Evolutionary conservation across 2,888 invertebrate species (phyloP), one percentile per base, ranked within the genome.

Genomic region (Troglohyphantes excavatus): DNA sequence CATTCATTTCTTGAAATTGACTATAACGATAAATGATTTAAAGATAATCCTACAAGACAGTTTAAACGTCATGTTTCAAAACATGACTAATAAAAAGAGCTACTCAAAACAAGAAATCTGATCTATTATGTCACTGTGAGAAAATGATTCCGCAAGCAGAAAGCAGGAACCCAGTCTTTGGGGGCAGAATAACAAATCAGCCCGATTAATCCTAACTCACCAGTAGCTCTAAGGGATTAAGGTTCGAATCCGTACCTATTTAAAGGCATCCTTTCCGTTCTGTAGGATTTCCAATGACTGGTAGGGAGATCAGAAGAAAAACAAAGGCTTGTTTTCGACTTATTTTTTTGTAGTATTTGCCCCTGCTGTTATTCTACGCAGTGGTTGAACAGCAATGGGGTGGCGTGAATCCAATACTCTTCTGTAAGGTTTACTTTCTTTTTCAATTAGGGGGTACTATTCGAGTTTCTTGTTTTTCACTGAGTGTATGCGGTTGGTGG

Each of bases 191-290:
- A 78, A 78, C 76, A 78, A 78, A 78, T 65, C 76, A 78, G 46
- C n/a, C 23, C 73, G 59, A 78, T 63, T 78, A 78, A 63, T 78
- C 63, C 76, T 63, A 78, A 78, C 76, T 78, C 76, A 78, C 76
- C 26, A 43, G 63, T 63, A 78, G 76, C 63, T 78, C 76, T 39
- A 23, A 23, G 39, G 76, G 59, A 23, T 78, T 78, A 78, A 63
- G 26, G 21, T 78, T 46, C 13, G 76, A 78, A 78, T 63, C 76
- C 63, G 43, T 39, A 33, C 63, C 63, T 78, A 78, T 78, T 78
- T 78, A 78, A 78, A 78, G 53, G 76, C 43, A 43, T 23, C 63
- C 43, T 39, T 39, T 76, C 63, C 43, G 23, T 63, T 63, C 61
- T 61, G 39, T 39, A 39, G 63, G 76, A 65, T 78, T 21, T 61